These are phyloP conservation scores for Bergia puertoricense DNA, from an alignment of 92 coral and sea anemone genomes.

Conservation along the genomic window DNA sequence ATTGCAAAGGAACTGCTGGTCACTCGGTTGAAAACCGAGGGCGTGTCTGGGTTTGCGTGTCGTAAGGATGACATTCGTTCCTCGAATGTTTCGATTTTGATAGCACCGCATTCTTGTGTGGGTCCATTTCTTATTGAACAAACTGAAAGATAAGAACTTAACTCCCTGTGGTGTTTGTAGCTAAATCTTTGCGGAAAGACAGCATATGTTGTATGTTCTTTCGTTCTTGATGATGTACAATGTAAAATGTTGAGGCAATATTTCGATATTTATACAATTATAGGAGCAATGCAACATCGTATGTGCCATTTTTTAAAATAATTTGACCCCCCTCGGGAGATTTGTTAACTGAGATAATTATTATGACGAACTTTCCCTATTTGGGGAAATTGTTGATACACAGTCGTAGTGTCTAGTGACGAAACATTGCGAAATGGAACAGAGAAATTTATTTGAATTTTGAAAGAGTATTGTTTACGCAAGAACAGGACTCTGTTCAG, in stretches of 20 bases:
- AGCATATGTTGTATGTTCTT: neutral
- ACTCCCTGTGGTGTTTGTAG: neutral
- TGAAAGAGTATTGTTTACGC: neutral
- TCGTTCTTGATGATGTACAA: neutral
- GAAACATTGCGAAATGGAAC: neutral
- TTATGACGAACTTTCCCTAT: conserved; percentile 4
- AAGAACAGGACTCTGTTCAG: neutral
- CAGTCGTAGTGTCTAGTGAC: neutral
- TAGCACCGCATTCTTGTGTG: neutral
- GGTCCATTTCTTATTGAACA: neutral
- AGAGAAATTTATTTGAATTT: neutral
- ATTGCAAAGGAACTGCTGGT: neutral
- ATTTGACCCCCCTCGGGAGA: conserved; percentile 21
- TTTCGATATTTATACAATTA: neutral
- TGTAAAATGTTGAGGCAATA: neutral
- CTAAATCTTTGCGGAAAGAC: neutral
- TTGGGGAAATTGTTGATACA: conserved; percentile 22
- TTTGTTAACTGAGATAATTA: neutral
- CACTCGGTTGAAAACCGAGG: neutral
- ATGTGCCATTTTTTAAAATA: conserved; percentile 31
- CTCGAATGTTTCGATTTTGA: conserved; percentile 5
- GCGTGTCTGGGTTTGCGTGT: conserved; percentile 40
- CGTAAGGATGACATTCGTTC: conserved; percentile 34
- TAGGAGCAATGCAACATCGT: neutral
- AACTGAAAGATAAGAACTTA: neutral